phyloP scores from a whole-genome alignment of 2,888 invertebrate species.

The Eulithis testata region DNA sequence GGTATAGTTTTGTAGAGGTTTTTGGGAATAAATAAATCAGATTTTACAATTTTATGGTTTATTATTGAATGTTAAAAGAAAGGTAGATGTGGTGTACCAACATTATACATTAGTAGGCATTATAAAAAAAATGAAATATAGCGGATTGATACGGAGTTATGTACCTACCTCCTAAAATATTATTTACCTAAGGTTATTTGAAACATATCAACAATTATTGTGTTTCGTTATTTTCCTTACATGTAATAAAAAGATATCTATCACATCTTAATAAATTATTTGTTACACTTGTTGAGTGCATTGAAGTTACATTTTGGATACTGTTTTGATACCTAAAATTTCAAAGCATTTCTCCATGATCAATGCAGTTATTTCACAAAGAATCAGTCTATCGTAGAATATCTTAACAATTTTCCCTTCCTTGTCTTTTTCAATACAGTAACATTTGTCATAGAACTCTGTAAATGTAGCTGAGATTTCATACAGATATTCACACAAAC shows the following conservation, averaged over 20 bases:
- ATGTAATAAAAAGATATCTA: constrained; percentile 18
- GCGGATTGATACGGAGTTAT: too few species aligned
- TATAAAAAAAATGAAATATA: too few species aligned
- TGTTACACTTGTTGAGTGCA: constrained; percentile 3
- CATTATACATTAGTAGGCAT: background rate
- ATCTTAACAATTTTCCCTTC: constrained; percentile 92
- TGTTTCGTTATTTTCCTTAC: constrained; percentile 7
- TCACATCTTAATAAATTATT: constrained; percentile 11
- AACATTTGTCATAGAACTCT: constrained; percentile 99
- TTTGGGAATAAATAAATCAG: constrained; percentile 79
- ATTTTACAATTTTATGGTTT: constrained; percentile 57
- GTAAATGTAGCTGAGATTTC: constrained; percentile 96
- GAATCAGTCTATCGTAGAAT: constrained; percentile 93
- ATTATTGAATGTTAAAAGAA: constrained; percentile 36
- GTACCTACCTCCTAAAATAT: too few species aligned
- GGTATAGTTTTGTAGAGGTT: constrained; percentile 83
- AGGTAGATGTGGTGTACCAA: background rate
- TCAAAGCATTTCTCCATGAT: constrained; percentile 94
- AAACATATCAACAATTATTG: constrained; percentile 4
- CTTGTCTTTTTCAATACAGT: constrained; percentile 97
- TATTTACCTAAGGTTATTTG: background rate
- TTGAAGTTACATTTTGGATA: constrained; percentile 92
- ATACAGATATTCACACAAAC: constrained; percentile 97
- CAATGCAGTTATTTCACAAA: constrained; percentile 96
- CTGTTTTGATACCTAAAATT: constrained; percentile 96